Evolutionary conservation across 2,888 invertebrate genomes (phyloP), one percentile per base, ranked within the genome.

Genomic region (Acleris literana): DNA sequence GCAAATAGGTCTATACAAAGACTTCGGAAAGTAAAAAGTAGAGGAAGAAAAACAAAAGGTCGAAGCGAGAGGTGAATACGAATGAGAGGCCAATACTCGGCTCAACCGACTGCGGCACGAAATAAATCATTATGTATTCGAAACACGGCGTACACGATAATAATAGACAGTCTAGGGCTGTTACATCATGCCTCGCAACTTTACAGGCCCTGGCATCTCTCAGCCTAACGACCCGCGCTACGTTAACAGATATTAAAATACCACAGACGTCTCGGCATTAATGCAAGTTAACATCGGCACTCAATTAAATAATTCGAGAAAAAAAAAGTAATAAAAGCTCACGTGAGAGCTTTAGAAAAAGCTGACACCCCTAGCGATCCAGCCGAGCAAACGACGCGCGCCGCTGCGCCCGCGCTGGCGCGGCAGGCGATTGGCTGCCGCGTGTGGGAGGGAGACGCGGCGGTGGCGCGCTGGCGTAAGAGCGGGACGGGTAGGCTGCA

Each of bases 311-410:
- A 78, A 82, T 79, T 79, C 76, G 71, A 81, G 71, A 69, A 76
- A 79, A 80, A 81, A 78, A 82, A 80, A 25, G 72, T 74, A 72
- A 81, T 76, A 83, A 88, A 86, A 86, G 80, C 79, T 82, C 73
- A 82, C 79, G 82, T 84, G 84, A 82, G 84, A 88, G 88, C 86
- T 88, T 88, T 79, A 84, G 80, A 88, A 87, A 88, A 87, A 87
- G 82, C 79, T 83, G 88, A 85, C 91, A 91, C 82, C 91, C 92
- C 91, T 92, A 88, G 84, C 83, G 84, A 86, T 86, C 83, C 85
- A 84, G 86, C 84, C 84, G 86, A 87, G 85, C 85, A 85, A 86
- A 86, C 90, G 90, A 84, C 81, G 85, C 92, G 92, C 90, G 86
- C 83, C 87, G 85, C 79, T 91, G 92, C 90, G 87, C 86, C 74